Conservation (phyloP, 2,113 vertebrate genomes). For the Neomonachus schauinslandi region DNA sequence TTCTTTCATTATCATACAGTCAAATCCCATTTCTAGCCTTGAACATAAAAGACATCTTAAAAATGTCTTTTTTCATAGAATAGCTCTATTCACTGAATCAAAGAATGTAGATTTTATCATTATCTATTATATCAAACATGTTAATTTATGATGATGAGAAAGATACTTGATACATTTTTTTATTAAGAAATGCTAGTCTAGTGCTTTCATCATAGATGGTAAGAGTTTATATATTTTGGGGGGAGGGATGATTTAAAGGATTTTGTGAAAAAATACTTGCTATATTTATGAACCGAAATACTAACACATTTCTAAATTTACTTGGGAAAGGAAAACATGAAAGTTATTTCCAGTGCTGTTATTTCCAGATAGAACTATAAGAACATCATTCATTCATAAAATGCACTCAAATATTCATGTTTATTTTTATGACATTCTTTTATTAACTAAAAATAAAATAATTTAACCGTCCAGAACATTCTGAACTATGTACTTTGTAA, state of each 20-base stretch:
- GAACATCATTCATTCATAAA: slow-evolving; percentile 37
- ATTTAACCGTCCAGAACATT: slow-evolving; percentile 26
- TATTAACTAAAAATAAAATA: slow-evolving; percentile 48
- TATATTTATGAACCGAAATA: background rate
- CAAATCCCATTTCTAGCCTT: slow-evolving; percentile 77
- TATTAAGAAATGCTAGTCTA: slow-evolving; percentile 45
- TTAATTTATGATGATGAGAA: slow-evolving; percentile 78
- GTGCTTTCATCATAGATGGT: background rate
- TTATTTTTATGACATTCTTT: slow-evolving; percentile 37
- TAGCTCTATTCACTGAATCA: slow-evolving; percentile 73
- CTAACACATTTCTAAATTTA: slow-evolving; percentile 57
- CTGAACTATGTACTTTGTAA: slow-evolving; percentile 29
- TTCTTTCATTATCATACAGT: slow-evolving; percentile 54
- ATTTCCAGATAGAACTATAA: background rate
- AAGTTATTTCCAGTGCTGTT: slow-evolving; percentile 16
- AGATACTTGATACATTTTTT: slow-evolving; percentile 38
- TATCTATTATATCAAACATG: slow-evolving; percentile 66
- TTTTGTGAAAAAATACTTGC: slow-evolving; percentile 58
- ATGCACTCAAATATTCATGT: background rate
- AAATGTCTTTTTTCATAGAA: slow-evolving; percentile 65
- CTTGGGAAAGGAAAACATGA: background rate
- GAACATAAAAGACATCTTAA: slow-evolving; percentile 78
- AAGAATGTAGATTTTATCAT: slow-evolving; percentile 74
- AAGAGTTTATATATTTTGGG: background rate
- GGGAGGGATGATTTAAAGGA: background rate